Percentiles rank a stretch among this genome's conserved stretches.
phyloP scores from a whole-genome alignment of 35 echinoderm and acorn worm species.

The Apostichopus parvimensis region DNA sequence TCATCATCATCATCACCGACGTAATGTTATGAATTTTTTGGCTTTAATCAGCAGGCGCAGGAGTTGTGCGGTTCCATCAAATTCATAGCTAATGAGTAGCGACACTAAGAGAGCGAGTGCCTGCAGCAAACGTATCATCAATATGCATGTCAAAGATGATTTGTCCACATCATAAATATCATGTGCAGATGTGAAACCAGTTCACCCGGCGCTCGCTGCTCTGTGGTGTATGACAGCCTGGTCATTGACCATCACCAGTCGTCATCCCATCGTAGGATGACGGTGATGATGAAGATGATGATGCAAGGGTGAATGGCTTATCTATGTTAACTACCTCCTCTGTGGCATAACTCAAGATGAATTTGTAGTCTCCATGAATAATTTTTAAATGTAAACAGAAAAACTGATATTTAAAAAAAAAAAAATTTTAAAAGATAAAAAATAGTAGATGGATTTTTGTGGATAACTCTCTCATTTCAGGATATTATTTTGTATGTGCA shows the following conservation, averaged over 20 bases:
- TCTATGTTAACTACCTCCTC: neutral
- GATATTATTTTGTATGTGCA: no score
- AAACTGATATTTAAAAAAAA: no score
- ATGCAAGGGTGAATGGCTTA: neutral
- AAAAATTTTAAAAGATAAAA: no score
- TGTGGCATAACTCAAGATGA: neutral
- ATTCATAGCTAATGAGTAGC: conserved; percentile 56
- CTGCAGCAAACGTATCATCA: conserved; percentile 41
- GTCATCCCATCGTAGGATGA: no score
- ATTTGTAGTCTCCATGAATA: neutral
- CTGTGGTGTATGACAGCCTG: conserved; percentile 26
- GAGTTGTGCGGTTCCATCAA: conserved; percentile 32
- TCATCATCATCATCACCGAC: neutral
- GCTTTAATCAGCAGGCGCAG: conserved; percentile 45
- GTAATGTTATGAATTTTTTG: conserved; percentile 50
- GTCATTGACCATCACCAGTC: conserved; percentile 31
- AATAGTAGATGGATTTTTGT: no score
- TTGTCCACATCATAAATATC: conserved; percentile 57
- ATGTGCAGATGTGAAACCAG: conserved; percentile 56
- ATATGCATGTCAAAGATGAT: conserved; percentile 60
- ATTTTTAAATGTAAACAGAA: neutral
- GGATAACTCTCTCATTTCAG: no score
- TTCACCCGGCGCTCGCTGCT: neutral
- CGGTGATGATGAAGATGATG: no score
- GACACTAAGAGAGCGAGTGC: conserved; percentile 10